Conservation (phyloP, 2,113 vertebrate species). For the Synodontis membranacea region DNA sequence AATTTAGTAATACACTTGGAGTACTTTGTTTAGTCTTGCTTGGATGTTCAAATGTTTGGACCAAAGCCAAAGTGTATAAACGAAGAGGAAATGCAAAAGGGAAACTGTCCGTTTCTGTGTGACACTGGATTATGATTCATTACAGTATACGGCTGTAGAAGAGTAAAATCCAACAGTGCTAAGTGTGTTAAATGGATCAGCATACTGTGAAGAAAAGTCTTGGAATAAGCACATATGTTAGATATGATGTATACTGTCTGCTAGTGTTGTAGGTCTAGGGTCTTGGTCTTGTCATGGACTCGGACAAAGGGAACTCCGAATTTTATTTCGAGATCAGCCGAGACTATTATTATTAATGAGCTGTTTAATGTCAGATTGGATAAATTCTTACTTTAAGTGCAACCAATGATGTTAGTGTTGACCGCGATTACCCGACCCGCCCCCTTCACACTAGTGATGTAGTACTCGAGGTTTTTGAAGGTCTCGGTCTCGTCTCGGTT, state of each 20-base stretch:
- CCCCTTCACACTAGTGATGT: no score
- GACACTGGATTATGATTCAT: not conserved
- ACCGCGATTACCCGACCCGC: no score
- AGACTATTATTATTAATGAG: no score
- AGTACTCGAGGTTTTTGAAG: no score
- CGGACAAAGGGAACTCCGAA: no score
- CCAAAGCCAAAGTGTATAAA: slow-evolving; percentile 4
- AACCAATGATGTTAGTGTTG: no score
- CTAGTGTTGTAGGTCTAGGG: no score
- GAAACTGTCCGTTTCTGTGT: not conserved
- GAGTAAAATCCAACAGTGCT: not conserved
- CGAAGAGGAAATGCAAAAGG: not conserved
- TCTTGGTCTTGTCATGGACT: no score
- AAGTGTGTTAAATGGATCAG: not conserved
- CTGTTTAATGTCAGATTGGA: no score
- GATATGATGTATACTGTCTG: not conserved
- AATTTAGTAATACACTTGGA: not conserved
- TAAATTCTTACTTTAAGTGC: no score
- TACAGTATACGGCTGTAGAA: not conserved
- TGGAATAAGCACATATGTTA: not conserved
- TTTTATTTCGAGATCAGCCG: no score
- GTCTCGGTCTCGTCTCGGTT: no score
- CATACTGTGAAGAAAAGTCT: not conserved
- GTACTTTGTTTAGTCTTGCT: not conserved
- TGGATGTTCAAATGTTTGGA: slow-evolving; percentile 2